These are phyloP conservation scores for Lasius fuliginosus DNA, from an alignment of 2,888 invertebrate species.

Conservation along the genomic window DNA sequence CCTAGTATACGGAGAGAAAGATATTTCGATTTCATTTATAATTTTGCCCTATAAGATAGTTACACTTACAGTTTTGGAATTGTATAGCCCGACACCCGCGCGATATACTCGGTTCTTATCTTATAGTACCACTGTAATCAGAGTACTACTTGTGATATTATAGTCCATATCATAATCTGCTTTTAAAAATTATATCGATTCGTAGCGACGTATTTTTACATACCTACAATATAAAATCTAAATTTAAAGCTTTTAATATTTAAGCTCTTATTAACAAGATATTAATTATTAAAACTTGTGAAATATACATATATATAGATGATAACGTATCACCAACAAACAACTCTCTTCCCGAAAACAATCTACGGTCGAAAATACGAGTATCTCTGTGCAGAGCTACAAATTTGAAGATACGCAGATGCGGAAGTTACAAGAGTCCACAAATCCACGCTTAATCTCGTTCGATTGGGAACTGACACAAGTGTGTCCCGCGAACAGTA, in stretches of 20 bases:
- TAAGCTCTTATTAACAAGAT: background rate
- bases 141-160: conserved; percentile 30
- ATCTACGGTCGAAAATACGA: background rate
- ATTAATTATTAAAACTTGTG: background rate
- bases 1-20: background rate
- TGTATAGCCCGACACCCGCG: conserved; percentile 2
- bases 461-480: conserved; percentile 32
- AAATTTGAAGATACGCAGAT: conserved; percentile 12
- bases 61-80: conserved; percentile 20
- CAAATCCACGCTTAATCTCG: conserved; percentile 31
- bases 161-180: background rate
- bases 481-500: conserved; percentile 10
- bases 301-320: background rate
- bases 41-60: conserved; percentile 21
- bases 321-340: background rate
- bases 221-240: background rate
- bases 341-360: background rate
- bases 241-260: background rate
- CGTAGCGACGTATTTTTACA: conserved; percentile 1
- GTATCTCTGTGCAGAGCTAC: background rate
- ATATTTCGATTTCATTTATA: conserved; percentile 27
- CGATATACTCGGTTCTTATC: conserved; percentile 21
- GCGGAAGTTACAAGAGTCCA: background rate
- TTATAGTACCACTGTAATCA: conserved; percentile 31
- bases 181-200: background rate